Conservation (phyloP, 1,140 invertebrate genomes). For the Battus philenor region DNA sequence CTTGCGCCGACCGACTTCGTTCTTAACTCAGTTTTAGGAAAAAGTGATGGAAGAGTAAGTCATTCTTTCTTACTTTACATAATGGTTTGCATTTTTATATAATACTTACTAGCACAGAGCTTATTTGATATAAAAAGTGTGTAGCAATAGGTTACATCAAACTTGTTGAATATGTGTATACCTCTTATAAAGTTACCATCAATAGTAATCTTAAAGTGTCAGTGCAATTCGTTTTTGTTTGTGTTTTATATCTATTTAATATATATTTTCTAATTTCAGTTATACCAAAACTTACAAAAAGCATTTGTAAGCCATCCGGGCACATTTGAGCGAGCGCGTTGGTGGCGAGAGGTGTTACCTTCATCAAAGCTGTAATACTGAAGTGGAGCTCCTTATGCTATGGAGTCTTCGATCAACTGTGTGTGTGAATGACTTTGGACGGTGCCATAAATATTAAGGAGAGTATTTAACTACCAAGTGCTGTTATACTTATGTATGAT, state of each 20-base stretch:
- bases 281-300: slow-evolving; percentile 90
- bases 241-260: too few species aligned
- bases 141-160: too few species aligned
- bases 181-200: too few species aligned
- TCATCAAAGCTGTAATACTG: slow-evolving; percentile 44
- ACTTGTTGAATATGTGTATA: too few species aligned
- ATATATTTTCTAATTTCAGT: slow-evolving; percentile 68
- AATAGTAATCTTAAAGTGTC: too few species aligned
- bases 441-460: too few species aligned
- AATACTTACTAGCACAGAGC: too few species aligned
- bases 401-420: not conserved
- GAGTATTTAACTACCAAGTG: too few species aligned
- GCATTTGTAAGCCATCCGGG: slow-evolving; percentile 83
- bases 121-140: too few species aligned
- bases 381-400: not conserved
- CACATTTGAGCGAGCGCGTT: slow-evolving; percentile 83
- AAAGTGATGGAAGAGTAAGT: slow-evolving; percentile 87
- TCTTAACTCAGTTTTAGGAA: slow-evolving; percentile 89
- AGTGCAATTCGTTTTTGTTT: too few species aligned
- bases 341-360: slow-evolving; percentile 86
- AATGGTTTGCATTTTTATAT: slow-evolving; percentile 2
- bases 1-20: slow-evolving; percentile 92
- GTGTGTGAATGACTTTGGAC: too few species aligned
- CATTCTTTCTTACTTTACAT: slow-evolving; percentile 17
- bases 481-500: too few species aligned